Conservation (phyloP, 2,888 invertebrate species). For the Abrostola tripartita region DNA sequence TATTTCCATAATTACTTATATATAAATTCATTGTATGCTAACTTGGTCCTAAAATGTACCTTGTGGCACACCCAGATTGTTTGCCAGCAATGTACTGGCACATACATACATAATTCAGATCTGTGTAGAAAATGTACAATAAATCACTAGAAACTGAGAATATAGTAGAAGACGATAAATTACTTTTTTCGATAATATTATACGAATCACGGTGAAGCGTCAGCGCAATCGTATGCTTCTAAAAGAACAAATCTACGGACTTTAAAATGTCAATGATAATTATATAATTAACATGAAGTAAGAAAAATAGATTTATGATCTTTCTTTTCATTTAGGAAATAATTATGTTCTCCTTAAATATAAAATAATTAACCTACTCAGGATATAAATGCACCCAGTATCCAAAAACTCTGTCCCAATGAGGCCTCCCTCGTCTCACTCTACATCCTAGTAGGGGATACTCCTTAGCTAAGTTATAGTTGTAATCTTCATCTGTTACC, state of each 20-base stretch:
- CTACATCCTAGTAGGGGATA: slow-evolving; percentile 81
- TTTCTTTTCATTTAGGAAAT: not conserved
- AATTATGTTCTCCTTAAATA: not conserved
- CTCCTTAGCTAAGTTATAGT: slow-evolving; percentile 73
- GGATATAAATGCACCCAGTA: slow-evolving; percentile 86
- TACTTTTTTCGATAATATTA: too few relatives aligned
- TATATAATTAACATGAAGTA: too few relatives aligned
- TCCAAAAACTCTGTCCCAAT: slow-evolving; percentile 83
- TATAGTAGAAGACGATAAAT: not conserved
- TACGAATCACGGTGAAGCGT: not conserved
- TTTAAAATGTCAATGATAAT: too few relatives aligned
- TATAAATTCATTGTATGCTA: too few relatives aligned
- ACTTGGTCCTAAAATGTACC: slow-evolving; percentile 2
- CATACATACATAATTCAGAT: not conserved
- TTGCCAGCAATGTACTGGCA: not conserved
- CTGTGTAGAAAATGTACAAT: too few relatives aligned
- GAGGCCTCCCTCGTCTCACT: slow-evolving; percentile 79
- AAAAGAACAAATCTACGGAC: fast-evolving
- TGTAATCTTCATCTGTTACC: slow-evolving; percentile 46
- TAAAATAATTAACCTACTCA: slow-evolving; percentile 65
- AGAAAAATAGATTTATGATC: too few relatives aligned
- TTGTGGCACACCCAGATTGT: slow-evolving; percentile 16
- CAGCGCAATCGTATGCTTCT: not conserved
- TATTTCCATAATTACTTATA: not conserved
- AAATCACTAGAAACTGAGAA: too few relatives aligned